These are phyloP conservation scores for Macroglossus sobrinus DNA, from an alignment of 2,113 vertebrate species.

Conservation along the genomic window DNA sequence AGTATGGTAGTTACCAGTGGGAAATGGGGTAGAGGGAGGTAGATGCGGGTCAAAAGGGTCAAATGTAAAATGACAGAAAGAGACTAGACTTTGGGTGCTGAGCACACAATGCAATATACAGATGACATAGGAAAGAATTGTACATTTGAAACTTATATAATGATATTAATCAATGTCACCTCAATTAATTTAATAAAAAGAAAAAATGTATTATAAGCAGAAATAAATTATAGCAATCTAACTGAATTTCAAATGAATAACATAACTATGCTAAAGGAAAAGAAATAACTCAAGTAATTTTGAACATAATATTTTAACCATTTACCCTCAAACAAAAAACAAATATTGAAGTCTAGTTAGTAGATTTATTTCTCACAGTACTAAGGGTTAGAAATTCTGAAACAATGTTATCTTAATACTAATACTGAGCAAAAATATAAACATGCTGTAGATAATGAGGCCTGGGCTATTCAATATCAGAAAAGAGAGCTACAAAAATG, in stretches of 20 bases:
- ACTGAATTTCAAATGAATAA: background rate
- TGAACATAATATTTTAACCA: background rate
- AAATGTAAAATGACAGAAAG: too few species aligned
- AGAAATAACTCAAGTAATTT: background rate
- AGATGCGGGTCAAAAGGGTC: too few species aligned
- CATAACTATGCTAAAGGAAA: too few species aligned
- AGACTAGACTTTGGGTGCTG: too few species aligned
- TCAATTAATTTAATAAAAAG: too few species aligned
- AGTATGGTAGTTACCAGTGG: too few species aligned
- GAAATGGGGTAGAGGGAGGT: too few species aligned
- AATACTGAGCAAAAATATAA: background rate
- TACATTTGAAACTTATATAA: too few species aligned
- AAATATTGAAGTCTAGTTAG: background rate
- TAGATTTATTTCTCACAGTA: background rate
- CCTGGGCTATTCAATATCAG: background rate
- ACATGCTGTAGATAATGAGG: background rate
- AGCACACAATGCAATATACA: too few species aligned
- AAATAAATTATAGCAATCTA: background rate
- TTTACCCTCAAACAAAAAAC: background rate
- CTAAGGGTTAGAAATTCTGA: background rate
- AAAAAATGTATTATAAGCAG: background rate
- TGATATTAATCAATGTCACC: too few species aligned
- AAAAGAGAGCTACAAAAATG: background rate
- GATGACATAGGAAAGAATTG: too few species aligned
- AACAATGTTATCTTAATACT: background rate